phyloP scores from a whole-genome alignment of 2,797 vertebrate genomes.

The Alca torda region DNA sequence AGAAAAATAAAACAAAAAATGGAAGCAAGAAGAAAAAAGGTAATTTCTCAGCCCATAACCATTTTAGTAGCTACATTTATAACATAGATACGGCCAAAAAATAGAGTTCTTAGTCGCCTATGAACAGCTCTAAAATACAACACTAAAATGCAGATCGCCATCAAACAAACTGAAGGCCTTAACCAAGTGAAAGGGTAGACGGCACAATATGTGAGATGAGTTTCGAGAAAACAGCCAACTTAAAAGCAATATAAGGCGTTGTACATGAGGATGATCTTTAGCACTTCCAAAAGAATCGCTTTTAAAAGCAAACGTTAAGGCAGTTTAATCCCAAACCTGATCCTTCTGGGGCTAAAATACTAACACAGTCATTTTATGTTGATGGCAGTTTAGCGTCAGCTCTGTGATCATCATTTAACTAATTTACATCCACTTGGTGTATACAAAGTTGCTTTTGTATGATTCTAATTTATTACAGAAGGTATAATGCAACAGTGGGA shows the following conservation, averaged over 20 bases:
- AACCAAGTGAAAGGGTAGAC: not conserved
- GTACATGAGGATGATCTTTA: not conserved
- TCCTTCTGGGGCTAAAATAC: not conserved
- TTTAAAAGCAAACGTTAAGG: not conserved
- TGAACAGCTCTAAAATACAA: not conserved
- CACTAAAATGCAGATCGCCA: not conserved
- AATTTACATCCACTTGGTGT: not conserved
- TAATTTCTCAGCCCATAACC: not conserved
- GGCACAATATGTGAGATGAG: fast-evolving
- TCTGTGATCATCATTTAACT: not conserved
- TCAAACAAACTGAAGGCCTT: not conserved
- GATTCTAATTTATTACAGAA: not conserved
- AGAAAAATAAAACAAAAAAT: not conserved
- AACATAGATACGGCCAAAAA: not conserved
- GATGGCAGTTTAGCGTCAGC: not conserved
- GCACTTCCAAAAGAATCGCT: not conserved
- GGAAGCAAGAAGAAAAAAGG: not conserved
- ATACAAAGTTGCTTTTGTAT: not conserved
- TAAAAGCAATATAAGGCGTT: not conserved
- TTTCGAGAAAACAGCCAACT: not conserved
- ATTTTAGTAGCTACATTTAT: not conserved
- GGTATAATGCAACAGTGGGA: not conserved
- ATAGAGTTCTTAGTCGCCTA: not conserved
- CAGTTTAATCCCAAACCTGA: not conserved
- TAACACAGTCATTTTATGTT: not conserved